These are phyloP conservation scores for Ambastaia sidthimunki DNA, from an alignment of 2,797 vertebrate genomes.

Conservation along the genomic window DNA sequence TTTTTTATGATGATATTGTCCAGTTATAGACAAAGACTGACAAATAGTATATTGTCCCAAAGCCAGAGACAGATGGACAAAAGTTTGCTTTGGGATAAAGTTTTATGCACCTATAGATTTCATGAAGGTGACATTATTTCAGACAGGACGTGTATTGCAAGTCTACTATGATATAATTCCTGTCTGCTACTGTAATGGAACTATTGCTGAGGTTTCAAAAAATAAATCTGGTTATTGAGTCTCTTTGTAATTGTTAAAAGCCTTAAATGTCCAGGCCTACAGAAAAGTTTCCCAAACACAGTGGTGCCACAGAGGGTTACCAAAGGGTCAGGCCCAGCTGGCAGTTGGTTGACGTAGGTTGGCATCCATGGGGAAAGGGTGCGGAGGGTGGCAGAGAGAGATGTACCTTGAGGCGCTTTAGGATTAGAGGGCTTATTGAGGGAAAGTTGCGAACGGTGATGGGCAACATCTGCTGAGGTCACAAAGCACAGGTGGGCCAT, in stretches of 20 bases:
- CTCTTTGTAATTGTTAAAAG: slow-evolving; percentile 4
- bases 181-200: slow-evolving; percentile 29
- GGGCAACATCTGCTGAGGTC: slow-evolving; percentile 95
- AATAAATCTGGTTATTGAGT: slow-evolving; percentile 26
- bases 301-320: slow-evolving; percentile 35
- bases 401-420: slow-evolving; percentile 99
- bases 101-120: slow-evolving; percentile 29
- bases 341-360: slow-evolving; percentile 50
- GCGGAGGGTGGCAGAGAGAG: slow-evolving; percentile 68
- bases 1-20: slow-evolving; percentile 40
- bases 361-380: slow-evolving; percentile 64
- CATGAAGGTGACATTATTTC: slow-evolving; percentile 33
- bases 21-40: slow-evolving; percentile 19
- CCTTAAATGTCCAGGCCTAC: slow-evolving; percentile 29
- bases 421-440: slow-evolving; percentile 96
- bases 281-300: slow-evolving; percentile 48
- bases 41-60: background rate
- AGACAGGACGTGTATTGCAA: slow-evolving; percentile 4
- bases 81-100: slow-evolving; percentile 32
- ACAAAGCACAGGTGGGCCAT: slow-evolving; percentile 80
- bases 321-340: slow-evolving; percentile 17
- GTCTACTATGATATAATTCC: slow-evolving; percentile 17
- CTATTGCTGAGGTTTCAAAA: slow-evolving; percentile 33
- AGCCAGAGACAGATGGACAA: slow-evolving; percentile 26
- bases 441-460: slow-evolving; percentile 97